Evolutionary conservation across 2,888 invertebrate genomes (phyloP).

Genomic region (Acanthosoma haemorrhoidale): DNA sequence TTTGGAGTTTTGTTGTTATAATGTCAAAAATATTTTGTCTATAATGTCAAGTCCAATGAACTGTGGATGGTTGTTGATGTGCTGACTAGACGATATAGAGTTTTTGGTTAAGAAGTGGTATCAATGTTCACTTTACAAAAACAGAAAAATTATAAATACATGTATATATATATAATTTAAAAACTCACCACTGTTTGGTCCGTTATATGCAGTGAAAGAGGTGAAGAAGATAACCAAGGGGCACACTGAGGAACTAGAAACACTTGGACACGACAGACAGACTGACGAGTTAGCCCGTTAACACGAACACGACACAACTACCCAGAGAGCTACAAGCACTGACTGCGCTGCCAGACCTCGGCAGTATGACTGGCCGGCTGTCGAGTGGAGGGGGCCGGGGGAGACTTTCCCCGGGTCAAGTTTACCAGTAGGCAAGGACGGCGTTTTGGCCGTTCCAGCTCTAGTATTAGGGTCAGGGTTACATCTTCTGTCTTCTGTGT

Average conservation of each 20-base stretch:
- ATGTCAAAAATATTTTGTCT: too few species aligned
- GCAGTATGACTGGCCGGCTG: background rate
- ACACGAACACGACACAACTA: background rate
- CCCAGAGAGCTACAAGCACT: background rate
- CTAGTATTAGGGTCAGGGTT: conserved; percentile 12
- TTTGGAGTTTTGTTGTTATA: too few species aligned
- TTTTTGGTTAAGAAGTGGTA: too few species aligned
- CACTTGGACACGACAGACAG: background rate
- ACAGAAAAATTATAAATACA: too few species aligned
- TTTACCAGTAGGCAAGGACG: background rate
- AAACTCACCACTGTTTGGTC: background rate
- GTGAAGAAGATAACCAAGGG: background rate
- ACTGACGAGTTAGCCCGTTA: too few species aligned
- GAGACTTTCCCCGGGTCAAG: background rate
- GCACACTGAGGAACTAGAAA: background rate
- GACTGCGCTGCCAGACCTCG: background rate
- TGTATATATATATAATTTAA: background rate
- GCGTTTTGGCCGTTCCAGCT: background rate
- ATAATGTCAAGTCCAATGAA: too few species aligned
- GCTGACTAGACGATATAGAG: too few species aligned
- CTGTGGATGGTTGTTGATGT: too few species aligned
- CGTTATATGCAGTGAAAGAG: background rate
- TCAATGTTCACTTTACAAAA: too few species aligned
- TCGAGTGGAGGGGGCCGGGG: background rate
- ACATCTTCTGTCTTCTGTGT: too few species aligned